Conservation (phyloP, 2,113 vertebrate genomes). For the Actinemys pallida region DNA sequence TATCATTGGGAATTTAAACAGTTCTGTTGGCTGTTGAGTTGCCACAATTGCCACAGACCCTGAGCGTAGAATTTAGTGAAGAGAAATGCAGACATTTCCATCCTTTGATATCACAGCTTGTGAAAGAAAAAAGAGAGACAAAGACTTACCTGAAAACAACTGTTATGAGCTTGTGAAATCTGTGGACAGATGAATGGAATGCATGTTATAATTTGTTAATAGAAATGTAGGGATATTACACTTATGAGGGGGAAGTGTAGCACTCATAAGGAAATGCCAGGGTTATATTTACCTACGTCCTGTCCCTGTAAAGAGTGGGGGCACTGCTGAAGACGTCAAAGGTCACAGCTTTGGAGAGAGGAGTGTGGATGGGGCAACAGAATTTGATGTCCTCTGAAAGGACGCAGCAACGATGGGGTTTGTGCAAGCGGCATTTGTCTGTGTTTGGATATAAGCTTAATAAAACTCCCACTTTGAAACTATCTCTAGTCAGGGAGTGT, state of each 20-base stretch:
- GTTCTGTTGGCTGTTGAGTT: background rate
- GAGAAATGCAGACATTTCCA: background rate
- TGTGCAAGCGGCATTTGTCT: background rate
- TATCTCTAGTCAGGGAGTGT: background rate
- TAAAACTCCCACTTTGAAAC: background rate
- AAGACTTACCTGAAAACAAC: background rate
- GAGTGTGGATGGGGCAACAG: background rate
- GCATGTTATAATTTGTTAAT: background rate
- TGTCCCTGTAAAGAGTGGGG: background rate
- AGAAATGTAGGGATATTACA: background rate
- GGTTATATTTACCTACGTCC: background rate
- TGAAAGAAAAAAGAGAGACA: background rate
- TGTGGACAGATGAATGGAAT: background rate
- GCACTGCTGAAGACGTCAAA: slow-evolving; percentile 45
- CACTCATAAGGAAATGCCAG: accelerated
- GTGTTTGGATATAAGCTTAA: background rate
- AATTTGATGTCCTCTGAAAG: background rate
- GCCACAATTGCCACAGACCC: background rate
- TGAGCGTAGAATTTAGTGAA: background rate
- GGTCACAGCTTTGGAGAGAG: background rate
- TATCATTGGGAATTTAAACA: background rate
- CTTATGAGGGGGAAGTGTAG: accelerated
- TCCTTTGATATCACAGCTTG: background rate
- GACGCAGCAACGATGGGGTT: background rate
- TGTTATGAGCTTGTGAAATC: background rate